phyloP scores from a whole-genome alignment of 2,113 vertebrate species.

The Tinamus guttatus region DNA sequence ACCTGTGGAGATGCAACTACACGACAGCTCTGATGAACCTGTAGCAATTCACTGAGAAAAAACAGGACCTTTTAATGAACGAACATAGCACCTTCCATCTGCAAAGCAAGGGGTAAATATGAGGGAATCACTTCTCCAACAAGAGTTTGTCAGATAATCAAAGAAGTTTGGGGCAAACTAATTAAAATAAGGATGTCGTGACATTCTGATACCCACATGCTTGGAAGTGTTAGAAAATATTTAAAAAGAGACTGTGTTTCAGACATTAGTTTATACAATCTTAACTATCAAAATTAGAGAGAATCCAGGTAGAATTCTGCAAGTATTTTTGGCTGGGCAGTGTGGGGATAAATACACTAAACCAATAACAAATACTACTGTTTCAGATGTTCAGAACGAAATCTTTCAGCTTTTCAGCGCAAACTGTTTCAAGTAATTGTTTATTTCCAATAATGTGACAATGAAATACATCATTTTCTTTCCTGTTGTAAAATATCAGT shows the following conservation, averaged over 20 bases:
- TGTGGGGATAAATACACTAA: neutral
- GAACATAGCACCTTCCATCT: neutral
- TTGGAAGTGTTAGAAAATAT: neutral
- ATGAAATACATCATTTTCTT: neutral
- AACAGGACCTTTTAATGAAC: neutral
- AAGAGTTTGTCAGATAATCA: neutral
- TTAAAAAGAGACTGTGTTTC: neutral
- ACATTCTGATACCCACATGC: neutral
- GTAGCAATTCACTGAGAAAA: neutral
- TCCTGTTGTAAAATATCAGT: neutral
- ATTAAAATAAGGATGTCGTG: neutral
- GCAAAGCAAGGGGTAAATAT: neutral
- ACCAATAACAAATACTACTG: neutral
- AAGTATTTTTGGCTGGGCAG: neutral
- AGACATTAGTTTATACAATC: neutral
- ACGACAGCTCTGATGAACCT: neutral
- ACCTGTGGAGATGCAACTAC: neutral
- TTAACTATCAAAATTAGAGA: neutral
- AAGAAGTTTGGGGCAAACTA: neutral
- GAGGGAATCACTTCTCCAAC: neutral
- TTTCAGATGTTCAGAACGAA: neutral
- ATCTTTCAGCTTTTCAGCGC: neutral
- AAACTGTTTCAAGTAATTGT: neutral
- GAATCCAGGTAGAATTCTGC: neutral
- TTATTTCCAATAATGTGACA: neutral